Percentiles rank a stretch among this genome's conserved stretches.
phyloP scores from a whole-genome alignment of 1,140 invertebrate species.

The Drosophila ambigua region DNA sequence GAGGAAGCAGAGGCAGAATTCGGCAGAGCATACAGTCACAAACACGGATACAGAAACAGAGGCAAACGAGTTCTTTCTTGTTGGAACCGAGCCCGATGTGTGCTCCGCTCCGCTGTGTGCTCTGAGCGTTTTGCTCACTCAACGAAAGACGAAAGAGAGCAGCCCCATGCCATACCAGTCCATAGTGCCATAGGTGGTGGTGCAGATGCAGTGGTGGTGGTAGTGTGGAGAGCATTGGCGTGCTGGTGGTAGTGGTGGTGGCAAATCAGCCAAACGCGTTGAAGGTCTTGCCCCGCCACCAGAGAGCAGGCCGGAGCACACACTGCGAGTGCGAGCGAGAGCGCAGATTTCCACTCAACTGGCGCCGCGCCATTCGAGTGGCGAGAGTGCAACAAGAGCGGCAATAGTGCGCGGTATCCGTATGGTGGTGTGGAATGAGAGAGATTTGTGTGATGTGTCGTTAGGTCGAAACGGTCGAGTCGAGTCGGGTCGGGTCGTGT shows the following conservation, averaged over 20 bases:
- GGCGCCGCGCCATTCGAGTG: not conserved
- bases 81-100: conserved; percentile 49
- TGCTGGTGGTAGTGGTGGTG: conserved; percentile 15
- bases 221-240: conserved; percentile 39
- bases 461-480: conserved; percentile 84
- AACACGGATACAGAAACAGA: too few species aligned
- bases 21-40: too few species aligned
- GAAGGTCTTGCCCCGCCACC: conserved; percentile 81
- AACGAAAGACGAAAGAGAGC: conserved; percentile 27
- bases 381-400: conserved; percentile 35
- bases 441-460: conserved; percentile 84
- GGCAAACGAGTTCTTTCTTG: conserved; percentile 69
- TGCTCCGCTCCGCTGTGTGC: conserved; percentile 9
- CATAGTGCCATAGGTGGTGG: conserved; percentile 1
- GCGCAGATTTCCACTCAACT: conserved; percentile 70
- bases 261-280: conserved; percentile 82
- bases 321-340: conserved; percentile 25
- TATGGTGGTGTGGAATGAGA: conserved; percentile 73
- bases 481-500: conserved; percentile 84
- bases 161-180: not conserved
- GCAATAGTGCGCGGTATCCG: conserved; percentile 34
- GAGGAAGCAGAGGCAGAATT: not conserved
- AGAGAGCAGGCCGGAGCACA: conserved; percentile 20
- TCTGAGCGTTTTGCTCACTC: conserved; percentile 40
- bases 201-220: conserved; percentile 30